Evolutionary conservation across 2,888 invertebrate species (phyloP), one percentile per base, ranked within the genome.

Genomic region (Mesopsocus fuscifrons): DNA sequence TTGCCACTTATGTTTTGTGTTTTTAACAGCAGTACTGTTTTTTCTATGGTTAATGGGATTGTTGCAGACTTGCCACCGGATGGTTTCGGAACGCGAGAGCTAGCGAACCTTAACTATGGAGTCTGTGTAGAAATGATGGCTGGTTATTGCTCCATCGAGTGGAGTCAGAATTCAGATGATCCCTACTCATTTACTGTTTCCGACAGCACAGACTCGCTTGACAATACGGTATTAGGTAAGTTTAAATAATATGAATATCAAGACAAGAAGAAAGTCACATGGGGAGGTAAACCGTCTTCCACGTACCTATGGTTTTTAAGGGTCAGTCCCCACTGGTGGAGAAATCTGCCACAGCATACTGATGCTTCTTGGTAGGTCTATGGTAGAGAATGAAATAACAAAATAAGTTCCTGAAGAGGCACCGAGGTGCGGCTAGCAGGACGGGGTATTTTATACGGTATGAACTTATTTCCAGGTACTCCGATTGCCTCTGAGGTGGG

Each of bases 41-140:
- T n/a, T n/a, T n/a, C n/a, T 26, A 11, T 26, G 26, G 6, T 9
- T 11, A 26, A 26, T 26, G 16, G 1, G 16, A 11, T 2, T 44
- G 26, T 45, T 30, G 32, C 41, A 47, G 47, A 34, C 11, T 30
- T 47, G 4, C 51, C 52, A 35, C n/a, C n/a, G n/a, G n/a, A n/a
- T n/a, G 56, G 61, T 8, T 55, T 62, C 43, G 82, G 81, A 2
- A 77, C 80, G 0, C 61, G 84, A 22, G 76, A 84, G 58, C 61
- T 85, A 44, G 73, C 69, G 2, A 76, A 74, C 55, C 61, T 73
- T 48, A 73, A 74, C 57, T 85, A 85, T 55, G 83, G 83, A 3
- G 73, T 82, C 42, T 85, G 85, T 52, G 68, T 85, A 16, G 65
- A 74, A 52, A 75, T 76, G 71, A 72, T 69, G 41, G 68, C 75